Evolutionary conservation across 2,888 invertebrate genomes (phyloP).

Genomic region (Serrognathus titanus): DNA sequence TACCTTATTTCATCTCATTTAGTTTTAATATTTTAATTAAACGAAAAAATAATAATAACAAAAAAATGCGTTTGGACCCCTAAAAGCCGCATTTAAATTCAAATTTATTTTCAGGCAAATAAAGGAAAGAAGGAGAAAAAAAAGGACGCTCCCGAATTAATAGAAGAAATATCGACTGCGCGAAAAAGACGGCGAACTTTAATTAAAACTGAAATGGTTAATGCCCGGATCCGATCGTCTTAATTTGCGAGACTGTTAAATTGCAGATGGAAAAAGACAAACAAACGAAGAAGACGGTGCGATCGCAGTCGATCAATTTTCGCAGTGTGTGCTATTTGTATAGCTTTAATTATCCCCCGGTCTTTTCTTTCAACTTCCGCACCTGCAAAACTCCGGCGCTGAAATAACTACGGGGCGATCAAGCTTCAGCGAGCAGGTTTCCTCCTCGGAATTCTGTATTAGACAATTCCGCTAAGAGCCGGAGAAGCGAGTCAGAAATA

Average conservation of each 20-base stretch:
- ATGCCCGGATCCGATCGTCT: not conserved
- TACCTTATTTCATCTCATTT: no score
- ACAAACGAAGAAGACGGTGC: not conserved
- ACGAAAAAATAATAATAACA: no score
- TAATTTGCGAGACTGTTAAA: constrained; percentile 1
- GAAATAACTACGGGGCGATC: not conserved
- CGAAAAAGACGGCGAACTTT: not conserved
- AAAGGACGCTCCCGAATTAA: no score
- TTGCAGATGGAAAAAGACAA: not conserved
- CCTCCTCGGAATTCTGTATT: not conserved
- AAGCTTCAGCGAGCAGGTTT: not conserved
- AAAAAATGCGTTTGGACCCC: no score
- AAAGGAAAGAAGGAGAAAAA: no score
- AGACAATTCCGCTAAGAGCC: not conserved
- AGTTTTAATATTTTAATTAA: no score
- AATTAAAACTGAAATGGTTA: not conserved
- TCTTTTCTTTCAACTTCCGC: constrained; percentile 11
- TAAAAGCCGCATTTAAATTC: no score
- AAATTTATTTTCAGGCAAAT: no score
- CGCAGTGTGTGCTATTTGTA: constrained; percentile 24
- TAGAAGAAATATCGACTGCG: not conserved
- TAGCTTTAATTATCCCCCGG: constrained; percentile 25
- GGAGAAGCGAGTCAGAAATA: not conserved
- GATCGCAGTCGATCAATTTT: constrained; percentile 24
- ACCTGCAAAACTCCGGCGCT: constrained; percentile 7